Base-by-base conservation (phyloP, 2,113 vertebrate genomes). In the Thunnus thynnus region DNA sequence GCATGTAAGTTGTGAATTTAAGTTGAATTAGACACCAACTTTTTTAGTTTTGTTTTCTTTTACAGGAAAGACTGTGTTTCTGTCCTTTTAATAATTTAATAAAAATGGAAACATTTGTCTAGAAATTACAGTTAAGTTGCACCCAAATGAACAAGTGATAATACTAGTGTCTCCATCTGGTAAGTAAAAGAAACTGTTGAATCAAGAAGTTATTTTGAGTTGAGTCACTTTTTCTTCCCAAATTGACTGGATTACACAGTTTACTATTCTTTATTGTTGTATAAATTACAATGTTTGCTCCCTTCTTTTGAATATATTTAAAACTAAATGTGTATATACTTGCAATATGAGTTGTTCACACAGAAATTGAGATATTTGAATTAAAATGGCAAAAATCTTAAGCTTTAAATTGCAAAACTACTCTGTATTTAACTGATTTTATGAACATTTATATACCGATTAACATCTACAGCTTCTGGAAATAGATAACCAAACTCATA, bases 381-480 rank as follows among this genome's bases (percentile, higher is more conserved):
- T 27, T 32, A 61, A 69, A 60, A 32, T 13, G 3, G 12, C 36
- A 41, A 47, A 58, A 48, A 64, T 57, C 12, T 20, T 8, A 5
- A 66, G 25, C 22, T 61, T 8, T 48, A 46, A 66, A 56, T 55
- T 67, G 13, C 50, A 57, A 79, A 86, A 64, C 16, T 74, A 41
- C 75, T 22, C 51, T 10, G 27, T 41, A 41, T 41, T 47, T 61
- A 54, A 81, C 78, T 76, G 13, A 79, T 71, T 58, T 47, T 64
- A 78, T 52, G 44, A 61, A 46, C 47, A 69, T 51, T 61, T 30
- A 65, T 63, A 74, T 51, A 1, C 20, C 10, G 18, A 77, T 65
- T 65, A 71, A 58, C 72, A 76, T 80, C 67, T 87, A 50, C 56
- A 76, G n/a, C 65, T 32, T 56, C 64, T 76, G 20, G 25, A 80